Evolutionary conservation across 2,888 invertebrate genomes (phyloP), one percentile per base, ranked within the genome.

Genomic region (Dione vanillae): DNA sequence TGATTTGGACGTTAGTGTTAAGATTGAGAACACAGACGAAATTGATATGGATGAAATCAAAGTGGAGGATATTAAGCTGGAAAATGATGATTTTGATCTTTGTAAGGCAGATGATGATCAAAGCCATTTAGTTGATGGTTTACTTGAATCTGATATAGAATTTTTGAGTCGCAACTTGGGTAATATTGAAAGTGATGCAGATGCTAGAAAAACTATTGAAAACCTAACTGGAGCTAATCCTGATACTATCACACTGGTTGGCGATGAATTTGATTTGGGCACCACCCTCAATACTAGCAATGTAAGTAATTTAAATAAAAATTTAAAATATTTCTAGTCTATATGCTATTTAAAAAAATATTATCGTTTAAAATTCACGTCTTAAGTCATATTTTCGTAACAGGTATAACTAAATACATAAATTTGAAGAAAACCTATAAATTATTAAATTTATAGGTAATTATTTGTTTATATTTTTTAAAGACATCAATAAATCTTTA

Each of bases 151-250:
- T 0, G 94, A 94, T 78, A 94, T 94, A 43, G 94, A 94, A 77
- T 94, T 94, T 84, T 79, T 94, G 74, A 94, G 93, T 73, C 83
- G 92, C 35, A 93, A 94, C 75, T 80, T 94, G 76, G 92, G 91
- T 1, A 91, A 93, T 76, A 93, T 93, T 70, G 94, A 93, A 71
- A 93, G 92, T 80, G 94, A 94, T 69, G 91, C 93, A 0, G 94
- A 94, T 74, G 93, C 93, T 0, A 88, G 94, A 56, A 93, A 94
- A 78, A 91, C 93, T n/a, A 93, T 94, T 70, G 93, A 93, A 77
- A 93, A 92, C 69, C 77, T 94, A 70, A 93, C 94, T 0, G 94
- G 92, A 10, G 91, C 91, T 6, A 91, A 92, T 80, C 88, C 92
- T 6, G 93, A 93, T 71, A 90, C 91, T 0, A 86, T 93, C 11